Conservation (phyloP, 1,140 invertebrate genomes). For the Drosophila nasuta region DNA sequence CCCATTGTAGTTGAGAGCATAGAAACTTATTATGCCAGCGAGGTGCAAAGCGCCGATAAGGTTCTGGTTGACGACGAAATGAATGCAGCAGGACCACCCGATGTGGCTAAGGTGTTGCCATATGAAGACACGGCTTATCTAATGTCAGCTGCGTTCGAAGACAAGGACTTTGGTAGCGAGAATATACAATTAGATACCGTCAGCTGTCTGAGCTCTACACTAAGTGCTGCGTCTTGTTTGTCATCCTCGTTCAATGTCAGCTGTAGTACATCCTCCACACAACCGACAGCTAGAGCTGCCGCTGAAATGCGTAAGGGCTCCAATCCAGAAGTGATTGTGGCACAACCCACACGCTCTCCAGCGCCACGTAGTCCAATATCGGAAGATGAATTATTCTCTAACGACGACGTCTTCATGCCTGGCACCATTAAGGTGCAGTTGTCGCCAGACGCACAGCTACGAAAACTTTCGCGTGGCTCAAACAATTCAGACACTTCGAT, state of each 20-base stretch:
- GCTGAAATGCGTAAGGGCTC: conserved; percentile 56
- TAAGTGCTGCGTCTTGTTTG: conserved; percentile 86
- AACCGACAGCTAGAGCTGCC: conserved; percentile 53
- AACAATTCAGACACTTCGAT: conserved; percentile 88
- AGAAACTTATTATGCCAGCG: conserved; percentile 93
- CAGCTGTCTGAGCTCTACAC: conserved; percentile 86
- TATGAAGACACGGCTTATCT: conserved; percentile 83
- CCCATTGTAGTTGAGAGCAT: conserved; percentile 90
- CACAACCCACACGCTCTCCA: conserved; percentile 87
- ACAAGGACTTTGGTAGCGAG: conserved; percentile 75
- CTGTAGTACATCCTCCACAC: conserved; percentile 73
- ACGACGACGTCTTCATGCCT: conserved; percentile 88
- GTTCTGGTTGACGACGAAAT: conserved; percentile 87
- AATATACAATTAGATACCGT: conserved; percentile 69
- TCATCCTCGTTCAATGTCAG: conserved; percentile 79
- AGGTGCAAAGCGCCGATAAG: conserved; percentile 89
- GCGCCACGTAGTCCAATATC: conserved; percentile 87
- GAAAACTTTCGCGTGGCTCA: conserved; percentile 88
- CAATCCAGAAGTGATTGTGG: conserved; percentile 86
- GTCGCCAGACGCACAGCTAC: conserved; percentile 86
- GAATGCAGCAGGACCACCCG: conserved; percentile 86
- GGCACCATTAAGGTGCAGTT: conserved; percentile 86
- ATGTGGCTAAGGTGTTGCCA: conserved; percentile 74
- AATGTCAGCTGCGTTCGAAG: conserved; percentile 79
- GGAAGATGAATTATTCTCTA: conserved; percentile 87